A percentile compares a stretch with the other conserved stretches of the same genome.
Conservation (phyloP, 2,888 invertebrate genomes). For the Dorcus parallelipipedus region DNA sequence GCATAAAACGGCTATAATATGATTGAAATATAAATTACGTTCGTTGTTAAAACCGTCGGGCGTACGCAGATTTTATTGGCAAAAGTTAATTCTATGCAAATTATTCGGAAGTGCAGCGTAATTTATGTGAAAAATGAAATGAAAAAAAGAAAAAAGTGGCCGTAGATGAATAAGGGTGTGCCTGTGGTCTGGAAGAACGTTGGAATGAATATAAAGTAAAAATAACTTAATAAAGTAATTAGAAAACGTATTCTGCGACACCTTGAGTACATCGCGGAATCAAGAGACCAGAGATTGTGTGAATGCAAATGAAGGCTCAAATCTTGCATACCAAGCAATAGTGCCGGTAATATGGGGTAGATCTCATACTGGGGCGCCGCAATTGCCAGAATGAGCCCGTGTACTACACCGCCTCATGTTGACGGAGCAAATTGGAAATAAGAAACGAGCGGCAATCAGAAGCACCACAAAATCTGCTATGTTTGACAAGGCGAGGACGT, state of each 20-base stretch:
- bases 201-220: conserved; percentile 29
- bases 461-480: neutral
- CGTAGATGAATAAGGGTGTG: conserved; percentile 1
- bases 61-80: neutral
- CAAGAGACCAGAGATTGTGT: conserved; percentile 28
- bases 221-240: conserved; percentile 33
- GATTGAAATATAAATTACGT: neutral
- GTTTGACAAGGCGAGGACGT: neutral
- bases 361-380: conserved; percentile 22
- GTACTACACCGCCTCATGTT: conserved; percentile 15
- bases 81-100: conserved; percentile 6
- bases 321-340: conserved; percentile 32
- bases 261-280: conserved; percentile 28
- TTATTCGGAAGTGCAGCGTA: conserved; percentile 6
- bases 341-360: conserved; percentile 24
- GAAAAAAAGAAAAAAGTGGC: conserved; percentile 8
- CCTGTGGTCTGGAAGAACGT: conserved; percentile 6
- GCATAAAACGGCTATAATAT: neutral
- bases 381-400: conserved; percentile 20
- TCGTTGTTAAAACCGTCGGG: conserved; percentile 2
- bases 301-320: conserved; percentile 32
- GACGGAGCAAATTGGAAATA: conserved; percentile 26
- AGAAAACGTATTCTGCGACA: conserved; percentile 29
- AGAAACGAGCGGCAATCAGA: conserved; percentile 18
- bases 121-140: conserved; percentile 5